Evolutionary conservation across 2,113 vertebrate genomes (phyloP).

Genomic region (Synodontis membranacea): DNA sequence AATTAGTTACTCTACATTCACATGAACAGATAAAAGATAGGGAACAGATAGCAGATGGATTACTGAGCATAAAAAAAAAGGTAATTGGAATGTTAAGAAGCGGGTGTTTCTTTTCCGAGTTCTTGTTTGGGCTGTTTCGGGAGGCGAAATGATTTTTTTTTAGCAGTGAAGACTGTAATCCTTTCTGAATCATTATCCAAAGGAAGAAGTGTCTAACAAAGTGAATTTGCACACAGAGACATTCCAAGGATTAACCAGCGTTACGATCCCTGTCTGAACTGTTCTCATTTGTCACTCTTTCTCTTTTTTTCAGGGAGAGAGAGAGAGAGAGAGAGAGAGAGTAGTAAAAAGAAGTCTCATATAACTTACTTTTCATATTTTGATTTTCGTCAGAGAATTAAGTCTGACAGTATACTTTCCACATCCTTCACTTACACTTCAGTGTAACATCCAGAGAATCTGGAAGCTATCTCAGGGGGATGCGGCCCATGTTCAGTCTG

Average conservation of each 20-base stretch:
- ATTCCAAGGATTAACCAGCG: background rate
- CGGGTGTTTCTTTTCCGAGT: background rate
- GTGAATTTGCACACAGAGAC: background rate
- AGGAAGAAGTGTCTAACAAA: background rate
- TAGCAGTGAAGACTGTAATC: background rate
- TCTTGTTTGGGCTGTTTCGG: background rate
- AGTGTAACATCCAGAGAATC: background rate
- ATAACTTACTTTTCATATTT: constrained; percentile 23
- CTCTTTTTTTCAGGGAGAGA: background rate
- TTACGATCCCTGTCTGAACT: background rate
- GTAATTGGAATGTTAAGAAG: too few relatives aligned
- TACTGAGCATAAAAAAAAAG: background rate
- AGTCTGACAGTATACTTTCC: background rate
- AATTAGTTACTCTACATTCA: background rate
- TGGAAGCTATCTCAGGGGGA: background rate
- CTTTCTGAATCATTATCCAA: background rate
- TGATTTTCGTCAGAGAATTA: background rate
- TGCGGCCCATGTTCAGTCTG: background rate
- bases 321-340: background rate
- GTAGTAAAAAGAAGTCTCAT: background rate
- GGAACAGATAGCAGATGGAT: too few relatives aligned
- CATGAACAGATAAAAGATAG: background rate
- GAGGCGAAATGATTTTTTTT: background rate
- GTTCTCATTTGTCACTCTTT: background rate
- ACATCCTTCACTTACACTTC: background rate